Base-by-base conservation (phyloP, 1,140 invertebrate genomes). In the Thaumatotibia leucotreta region DNA sequence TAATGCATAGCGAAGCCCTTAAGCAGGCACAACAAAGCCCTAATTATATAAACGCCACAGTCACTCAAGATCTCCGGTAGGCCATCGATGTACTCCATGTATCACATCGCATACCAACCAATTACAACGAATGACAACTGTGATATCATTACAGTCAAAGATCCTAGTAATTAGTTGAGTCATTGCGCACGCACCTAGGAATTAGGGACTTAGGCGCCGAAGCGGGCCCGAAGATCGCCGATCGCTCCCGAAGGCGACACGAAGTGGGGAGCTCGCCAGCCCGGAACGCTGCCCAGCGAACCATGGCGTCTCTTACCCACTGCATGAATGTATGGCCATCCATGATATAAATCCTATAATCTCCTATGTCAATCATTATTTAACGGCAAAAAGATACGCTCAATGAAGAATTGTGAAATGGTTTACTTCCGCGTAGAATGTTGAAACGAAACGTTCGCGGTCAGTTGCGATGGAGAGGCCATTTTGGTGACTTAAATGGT, bases 121-220 rank as follows among this genome's bases (percentile, higher is more conserved):
- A 71, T 74, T 73, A 74, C 61, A 69, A 64, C 69, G 68, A 76
- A 74, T 72, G 64, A 76, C 70, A 70, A 67, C 33, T 67, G 69
- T 80, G 78, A 77, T 79, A 83, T 79, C 75, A 80, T 80, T 77
- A 79, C 69, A 75, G 65, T 66, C 70, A 76, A 80, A 76, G 73
- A 84, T 82, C 81, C 80, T 75, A 79, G 77, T 83, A 77, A 82
- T 84, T 82, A 80, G 80, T 83, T 84, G 79, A 84, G 49, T 84
- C 81, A 86, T 65, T 73, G 79, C 73, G 63, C 66, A 70, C 74
- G 76, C 75, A 82, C 75, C 80, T 79, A 76, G 79, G 73, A 70
- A 79, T 83, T 83, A 83, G 72, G 76, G 75, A 76, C 58, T 68
- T 77, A 72, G 49, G 61, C 74, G 69, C 68, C 82, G 78, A 77